Base-by-base conservation (phyloP, 1,140 invertebrate species). In the Antheraea mylitta region DNA sequence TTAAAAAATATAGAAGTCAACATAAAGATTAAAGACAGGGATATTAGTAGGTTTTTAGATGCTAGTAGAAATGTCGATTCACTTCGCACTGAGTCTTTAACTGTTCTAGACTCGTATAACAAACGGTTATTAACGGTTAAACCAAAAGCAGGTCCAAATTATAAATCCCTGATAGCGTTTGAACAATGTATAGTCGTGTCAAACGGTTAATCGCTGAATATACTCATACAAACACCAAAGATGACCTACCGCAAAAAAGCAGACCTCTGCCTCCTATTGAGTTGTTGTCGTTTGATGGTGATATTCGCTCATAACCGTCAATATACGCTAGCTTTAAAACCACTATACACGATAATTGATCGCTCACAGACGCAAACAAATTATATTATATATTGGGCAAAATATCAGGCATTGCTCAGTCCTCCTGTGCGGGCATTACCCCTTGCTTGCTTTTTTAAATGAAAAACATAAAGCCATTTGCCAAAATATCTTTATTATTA, bases 301-400 rank as follows among this genome's bases (percentile, higher is more conserved):
- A 77, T 16, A 71, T 77, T 65, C 73, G 70, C n/a, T 68, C 68
- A 3, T 77, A 68, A 70, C 66, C 73, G 0, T 68, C 73, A 67
- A 75, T 77, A 65, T 77, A 77, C 42, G 76, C 70, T n/a, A 75
- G 68, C 71, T 72, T 75, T 69, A 72, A 72, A 53, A 42, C 66
- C 19, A 72, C 64, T 1, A 64, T 75, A 13, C 73, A 77, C 65
- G 60, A 73, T 37, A 77, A 75, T 68, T 0, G 18, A 13, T 58
- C 18, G 45, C 66, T 75, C 18, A 75, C 73, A 37, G 68, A 75
- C n/a, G 70, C 62, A 58, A 70, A 75, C 3, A 75, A 70, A 66
- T 72, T 75, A 61, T 75, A 75, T 62, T 75, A 72, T 62, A 70
- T 75, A 36, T 48, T 75, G 65, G 70, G 68, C 6, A 75, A 75